These are phyloP conservation scores for Porites cylindrica DNA, from an alignment of 92 coral and sea anemone species.

Conservation along the genomic window DNA sequence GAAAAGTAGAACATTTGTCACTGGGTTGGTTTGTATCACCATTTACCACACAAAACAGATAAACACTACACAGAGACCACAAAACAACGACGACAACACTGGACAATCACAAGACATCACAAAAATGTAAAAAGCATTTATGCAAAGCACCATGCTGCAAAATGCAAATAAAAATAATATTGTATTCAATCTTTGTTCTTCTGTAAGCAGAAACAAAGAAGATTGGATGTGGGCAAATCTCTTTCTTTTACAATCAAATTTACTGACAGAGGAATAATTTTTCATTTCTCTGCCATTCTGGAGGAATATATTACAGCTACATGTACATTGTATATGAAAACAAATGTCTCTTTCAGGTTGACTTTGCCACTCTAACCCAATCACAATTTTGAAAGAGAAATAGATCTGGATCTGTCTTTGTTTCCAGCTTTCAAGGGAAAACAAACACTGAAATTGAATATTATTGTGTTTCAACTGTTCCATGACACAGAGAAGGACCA, in stretches of 20 bases:
- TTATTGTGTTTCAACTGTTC: background rate
- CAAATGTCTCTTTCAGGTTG: background rate
- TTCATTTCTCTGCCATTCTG: background rate
- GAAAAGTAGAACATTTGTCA: background rate
- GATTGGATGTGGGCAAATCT: background rate
- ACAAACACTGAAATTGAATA: conserved; percentile 13
- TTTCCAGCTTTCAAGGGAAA: conserved; percentile 5
- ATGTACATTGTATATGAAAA: background rate
- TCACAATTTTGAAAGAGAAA: background rate
- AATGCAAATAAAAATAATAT: background rate
- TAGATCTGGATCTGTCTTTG: background rate
- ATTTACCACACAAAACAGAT: conserved; percentile 8
- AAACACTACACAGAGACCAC: background rate
- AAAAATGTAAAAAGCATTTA: conserved; percentile 20
- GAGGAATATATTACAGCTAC: too few relatives aligned
- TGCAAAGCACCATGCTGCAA: background rate
- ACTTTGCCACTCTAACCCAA: background rate
- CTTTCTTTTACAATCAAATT: background rate
- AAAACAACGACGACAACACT: background rate
- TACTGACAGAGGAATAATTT: background rate
- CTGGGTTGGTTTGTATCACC: background rate
- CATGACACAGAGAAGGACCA: background rate
- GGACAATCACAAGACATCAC: background rate
- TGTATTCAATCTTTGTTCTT: conserved; percentile 13
- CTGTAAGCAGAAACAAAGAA: background rate